Evolutionary conservation across 2,888 invertebrate genomes (phyloP), one percentile per base, ranked within the genome.

Genomic region (Melikaiella ostensackeni): DNA sequence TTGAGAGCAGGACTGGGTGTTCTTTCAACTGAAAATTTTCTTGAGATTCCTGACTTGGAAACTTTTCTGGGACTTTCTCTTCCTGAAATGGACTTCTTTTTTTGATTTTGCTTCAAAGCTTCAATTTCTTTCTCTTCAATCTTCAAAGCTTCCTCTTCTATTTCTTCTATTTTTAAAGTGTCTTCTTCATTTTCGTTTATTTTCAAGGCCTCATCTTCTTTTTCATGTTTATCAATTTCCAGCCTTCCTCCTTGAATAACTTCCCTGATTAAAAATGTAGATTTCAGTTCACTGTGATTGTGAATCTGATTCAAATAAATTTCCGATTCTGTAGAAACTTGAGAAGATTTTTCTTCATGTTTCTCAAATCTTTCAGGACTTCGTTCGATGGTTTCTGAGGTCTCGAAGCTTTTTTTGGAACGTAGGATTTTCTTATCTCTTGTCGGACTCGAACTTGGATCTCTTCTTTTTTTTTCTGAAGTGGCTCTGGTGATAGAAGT

Each of bases 61-160:
- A 24, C 4, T 57, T 57, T 57, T 57, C 13, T 24, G 13, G 57
- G 24, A 24, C 6, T 57, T 24, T 24, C 57, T 57, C 57, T 57
- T 24, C 13, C 57, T 24, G 57, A 21, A 24, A 57, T 24, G 24
- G 57, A 57, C 24, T 21, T 57, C 24, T 57, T 24, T 21, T 57
- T 57, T 24, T 57, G 4, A 21, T 24, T 16, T 57, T 24, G 9
- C 21, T 21, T 9, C 55, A 2, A 64, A 16, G 16, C 21, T 64
- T 38, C 38, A 24, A 21, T 38, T 64, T 64, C 64, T 42, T 35
- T 35, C 16, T 35, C 59, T 38, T 74, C 59, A 59, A 74, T 24
- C 30, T 27, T 59, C 46, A 6, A 30, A 63, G 9, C 24, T 46
- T 13, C 19, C n/a, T 16, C 24, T 62, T 9, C n/a, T 16, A 50